Percentiles rank a stretch among this genome's conserved stretches.
Conservation (phyloP, 2,113 vertebrate species). For the Gallinago paraguaiae region DNA sequence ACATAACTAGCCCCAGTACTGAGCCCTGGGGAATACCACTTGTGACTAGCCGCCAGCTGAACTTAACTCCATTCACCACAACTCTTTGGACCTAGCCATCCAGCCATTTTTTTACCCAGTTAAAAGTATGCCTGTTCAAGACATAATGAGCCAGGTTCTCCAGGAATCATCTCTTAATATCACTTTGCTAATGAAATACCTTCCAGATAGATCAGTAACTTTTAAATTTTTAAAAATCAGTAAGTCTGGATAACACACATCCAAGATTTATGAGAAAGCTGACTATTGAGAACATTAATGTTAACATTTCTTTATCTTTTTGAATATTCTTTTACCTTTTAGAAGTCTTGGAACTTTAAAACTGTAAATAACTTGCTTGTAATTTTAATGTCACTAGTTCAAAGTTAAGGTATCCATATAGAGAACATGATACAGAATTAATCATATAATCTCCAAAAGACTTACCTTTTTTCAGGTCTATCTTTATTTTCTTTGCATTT, state of each 20-base stretch:
- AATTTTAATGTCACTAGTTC: not conserved
- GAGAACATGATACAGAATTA: not conserved
- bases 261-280: not conserved
- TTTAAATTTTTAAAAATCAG: not conserved
- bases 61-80: not conserved
- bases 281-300: not conserved
- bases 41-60: not conserved
- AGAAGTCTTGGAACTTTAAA: not conserved
- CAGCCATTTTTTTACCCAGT: not conserved
- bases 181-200: not conserved
- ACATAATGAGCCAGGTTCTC: not conserved
- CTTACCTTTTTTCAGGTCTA: conserved; percentile 95
- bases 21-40: not conserved
- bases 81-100: not conserved
- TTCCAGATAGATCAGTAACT: not conserved
- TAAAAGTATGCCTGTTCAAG: not conserved
- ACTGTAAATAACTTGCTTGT: not conserved
- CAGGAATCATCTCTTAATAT: not conserved
- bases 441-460: not conserved
- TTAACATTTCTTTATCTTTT: not conserved
- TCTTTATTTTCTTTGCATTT: conserved; percentile 87
- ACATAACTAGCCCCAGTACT: not conserved
- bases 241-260: not conserved
- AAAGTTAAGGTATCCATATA: not conserved
- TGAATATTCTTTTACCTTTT: not conserved